Evolutionary conservation across 1,140 invertebrate species (phyloP).

Genomic region (Stenopsyche tienmushanensis): DNA sequence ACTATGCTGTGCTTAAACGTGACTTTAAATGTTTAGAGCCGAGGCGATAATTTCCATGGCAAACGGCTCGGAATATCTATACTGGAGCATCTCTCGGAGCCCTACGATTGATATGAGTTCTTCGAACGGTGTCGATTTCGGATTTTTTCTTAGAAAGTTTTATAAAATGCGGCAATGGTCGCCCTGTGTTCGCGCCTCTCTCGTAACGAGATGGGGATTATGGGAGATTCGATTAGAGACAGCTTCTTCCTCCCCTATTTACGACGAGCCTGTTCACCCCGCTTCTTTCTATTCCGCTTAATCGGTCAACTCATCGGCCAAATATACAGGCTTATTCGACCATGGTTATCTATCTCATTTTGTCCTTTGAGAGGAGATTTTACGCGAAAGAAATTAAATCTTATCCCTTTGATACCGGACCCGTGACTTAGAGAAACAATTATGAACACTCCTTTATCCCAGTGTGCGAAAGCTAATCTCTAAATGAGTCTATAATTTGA

Average conservation of each 20-base stretch:
- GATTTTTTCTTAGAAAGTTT: too few species aligned
- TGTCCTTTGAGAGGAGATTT: conserved; percentile 31
- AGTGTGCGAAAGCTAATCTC: too few species aligned
- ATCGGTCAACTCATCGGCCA: conserved; percentile 31
- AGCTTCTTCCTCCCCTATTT: conserved; percentile 3
- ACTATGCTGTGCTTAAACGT: conserved; percentile 23
- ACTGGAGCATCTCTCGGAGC: neutral
- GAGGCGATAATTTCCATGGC: conserved; percentile 13
- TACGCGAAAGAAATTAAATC: conserved; percentile 37
- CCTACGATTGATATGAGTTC: neutral
- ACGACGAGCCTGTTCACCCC: neutral
- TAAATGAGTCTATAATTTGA: too few species aligned
- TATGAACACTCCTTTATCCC: too few species aligned
- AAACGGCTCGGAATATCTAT: neutral
- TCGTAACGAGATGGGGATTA: conserved; percentile 18
- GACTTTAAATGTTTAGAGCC: conserved; percentile 25
- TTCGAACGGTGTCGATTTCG: too few species aligned
- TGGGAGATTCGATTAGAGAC: conserved; percentile 18
- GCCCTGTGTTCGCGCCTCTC: neutral
- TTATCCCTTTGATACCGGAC: conserved; percentile 34
- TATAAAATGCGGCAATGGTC: neutral
- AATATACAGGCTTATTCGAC: conserved; percentile 29
- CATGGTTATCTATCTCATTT: conserved; percentile 33
- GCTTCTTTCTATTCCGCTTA: conserved; percentile 29
- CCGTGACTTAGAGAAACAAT: conserved; percentile 26